Percentiles rank a stretch among this genome's conserved stretches.
phyloP scores from a whole-genome alignment of 1,140 invertebrate species.

The Homalodisca vitripennis region DNA sequence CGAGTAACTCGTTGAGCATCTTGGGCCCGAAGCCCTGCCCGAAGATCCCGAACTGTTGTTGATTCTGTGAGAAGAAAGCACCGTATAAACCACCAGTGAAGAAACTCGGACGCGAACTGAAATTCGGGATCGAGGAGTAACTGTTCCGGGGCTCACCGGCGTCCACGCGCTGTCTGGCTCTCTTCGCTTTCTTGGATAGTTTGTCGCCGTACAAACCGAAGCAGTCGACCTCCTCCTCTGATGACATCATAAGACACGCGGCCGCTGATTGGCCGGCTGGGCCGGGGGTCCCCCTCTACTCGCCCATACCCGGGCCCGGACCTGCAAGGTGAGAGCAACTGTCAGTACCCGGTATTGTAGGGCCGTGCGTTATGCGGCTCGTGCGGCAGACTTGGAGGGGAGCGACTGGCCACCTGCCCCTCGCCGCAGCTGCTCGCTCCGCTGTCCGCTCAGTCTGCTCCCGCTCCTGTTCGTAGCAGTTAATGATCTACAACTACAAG shows the following conservation, averaged over 20 bases:
- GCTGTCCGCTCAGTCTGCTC: background rate
- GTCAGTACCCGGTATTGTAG: constrained; percentile 41
- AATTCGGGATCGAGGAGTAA: constrained; percentile 85
- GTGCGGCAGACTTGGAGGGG: constrained; percentile 30
- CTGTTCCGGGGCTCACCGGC: constrained; percentile 90
- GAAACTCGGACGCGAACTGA: constrained; percentile 79
- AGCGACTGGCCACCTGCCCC: constrained; percentile 30
- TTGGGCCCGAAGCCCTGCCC: constrained; percentile 74
- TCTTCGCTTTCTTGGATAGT: constrained; percentile 85
- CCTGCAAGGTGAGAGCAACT: constrained; percentile 44
- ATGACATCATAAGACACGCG: constrained; percentile 86
- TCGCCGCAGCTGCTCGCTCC: constrained; percentile 17
- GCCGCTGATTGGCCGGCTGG: constrained; percentile 60
- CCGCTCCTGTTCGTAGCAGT: too few species aligned
- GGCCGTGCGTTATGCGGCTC: constrained; percentile 36
- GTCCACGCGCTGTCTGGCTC: constrained; percentile 91
- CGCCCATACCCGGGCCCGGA: constrained; percentile 38
- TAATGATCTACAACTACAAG: too few species aligned
- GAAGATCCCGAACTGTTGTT: constrained; percentile 72
- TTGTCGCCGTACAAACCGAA: constrained; percentile 88
- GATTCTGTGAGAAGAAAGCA: constrained; percentile 69
- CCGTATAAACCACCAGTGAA: constrained; percentile 79
- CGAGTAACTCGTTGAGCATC: constrained; percentile 70
- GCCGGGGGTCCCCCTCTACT: constrained; percentile 39
- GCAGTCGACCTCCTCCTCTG: constrained; percentile 87